Percentiles rank a stretch among this genome's conserved stretches.
Conservation (phyloP, 2,113 vertebrate species). For the Cygnus buccinator region DNA sequence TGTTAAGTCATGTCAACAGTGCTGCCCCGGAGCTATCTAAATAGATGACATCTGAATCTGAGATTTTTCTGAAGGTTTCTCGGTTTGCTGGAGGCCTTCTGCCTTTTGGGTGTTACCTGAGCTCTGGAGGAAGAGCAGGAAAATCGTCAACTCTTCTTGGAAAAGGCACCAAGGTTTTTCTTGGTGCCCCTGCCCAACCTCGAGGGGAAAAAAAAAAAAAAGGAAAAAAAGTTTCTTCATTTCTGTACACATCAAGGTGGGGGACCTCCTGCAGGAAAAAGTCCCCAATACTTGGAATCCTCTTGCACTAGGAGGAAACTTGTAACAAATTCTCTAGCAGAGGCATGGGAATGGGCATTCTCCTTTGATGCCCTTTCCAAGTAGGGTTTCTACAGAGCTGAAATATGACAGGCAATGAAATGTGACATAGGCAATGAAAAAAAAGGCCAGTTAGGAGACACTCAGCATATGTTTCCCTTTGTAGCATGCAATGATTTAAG, state of each 20-base stretch:
- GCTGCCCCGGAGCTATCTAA: neutral
- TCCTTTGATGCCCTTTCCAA: neutral
- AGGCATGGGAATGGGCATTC: neutral
- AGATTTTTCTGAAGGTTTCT: neutral
- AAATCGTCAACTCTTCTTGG: neutral
- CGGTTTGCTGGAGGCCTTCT: neutral
- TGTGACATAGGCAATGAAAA: neutral
- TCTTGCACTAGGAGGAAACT: neutral
- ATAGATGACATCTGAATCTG: neutral
- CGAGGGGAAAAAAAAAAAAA: neutral
- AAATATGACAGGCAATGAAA: neutral
- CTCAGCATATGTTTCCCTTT: neutral
- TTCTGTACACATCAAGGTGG: fast-evolving
- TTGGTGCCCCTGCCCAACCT: neutral
- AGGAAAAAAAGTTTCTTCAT: neutral
- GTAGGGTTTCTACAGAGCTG: neutral
- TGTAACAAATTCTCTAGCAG: neutral
- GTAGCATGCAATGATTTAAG: neutral
- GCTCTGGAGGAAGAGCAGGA: neutral
- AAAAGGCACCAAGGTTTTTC: neutral
- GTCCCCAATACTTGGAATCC: neutral
- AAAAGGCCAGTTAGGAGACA: neutral
- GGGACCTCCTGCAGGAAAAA: neutral
- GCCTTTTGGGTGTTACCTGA: neutral
- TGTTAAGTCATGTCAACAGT: neutral